A percentile compares a stretch with the other conserved stretches of the same genome.
These are phyloP conservation scores for Phalacrocorax carbo DNA, from an alignment of 2,113 vertebrate species.

Conservation along the genomic window DNA sequence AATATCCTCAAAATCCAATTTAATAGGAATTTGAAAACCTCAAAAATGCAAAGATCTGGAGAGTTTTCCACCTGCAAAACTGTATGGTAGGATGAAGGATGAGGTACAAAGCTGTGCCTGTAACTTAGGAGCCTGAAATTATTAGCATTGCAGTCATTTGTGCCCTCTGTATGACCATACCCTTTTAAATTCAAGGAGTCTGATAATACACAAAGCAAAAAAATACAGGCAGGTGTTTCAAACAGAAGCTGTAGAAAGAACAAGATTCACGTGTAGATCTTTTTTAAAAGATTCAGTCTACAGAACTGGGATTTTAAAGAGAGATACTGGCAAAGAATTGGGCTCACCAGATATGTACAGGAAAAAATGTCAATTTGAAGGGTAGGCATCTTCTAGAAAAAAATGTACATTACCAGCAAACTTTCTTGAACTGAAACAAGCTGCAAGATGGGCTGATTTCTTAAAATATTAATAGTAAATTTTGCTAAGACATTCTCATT, in stretches of 20 bases:
- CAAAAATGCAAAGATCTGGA: background rate
- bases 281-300: background rate
- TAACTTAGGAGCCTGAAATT: background rate
- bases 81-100: background rate
- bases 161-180: background rate
- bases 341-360: background rate
- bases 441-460: background rate
- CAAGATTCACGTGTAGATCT: background rate
- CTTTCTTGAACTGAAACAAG: background rate
- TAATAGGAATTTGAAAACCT: background rate
- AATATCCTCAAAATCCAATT: background rate
- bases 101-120: background rate
- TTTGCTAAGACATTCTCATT: background rate
- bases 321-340: background rate
- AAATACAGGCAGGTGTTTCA: background rate
- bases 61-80: background rate
- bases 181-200: background rate
- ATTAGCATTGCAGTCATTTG: background rate
- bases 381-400: background rate
- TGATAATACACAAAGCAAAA: background rate
- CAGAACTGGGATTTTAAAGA: background rate
- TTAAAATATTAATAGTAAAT: slow-evolving; percentile 9
- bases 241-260: background rate
- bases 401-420: background rate
- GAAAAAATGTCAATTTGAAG: background rate